These are phyloP conservation scores for Ornithorhynchus anatinus DNA, from an alignment of 2,113 vertebrate species.

Conservation along the genomic window DNA sequence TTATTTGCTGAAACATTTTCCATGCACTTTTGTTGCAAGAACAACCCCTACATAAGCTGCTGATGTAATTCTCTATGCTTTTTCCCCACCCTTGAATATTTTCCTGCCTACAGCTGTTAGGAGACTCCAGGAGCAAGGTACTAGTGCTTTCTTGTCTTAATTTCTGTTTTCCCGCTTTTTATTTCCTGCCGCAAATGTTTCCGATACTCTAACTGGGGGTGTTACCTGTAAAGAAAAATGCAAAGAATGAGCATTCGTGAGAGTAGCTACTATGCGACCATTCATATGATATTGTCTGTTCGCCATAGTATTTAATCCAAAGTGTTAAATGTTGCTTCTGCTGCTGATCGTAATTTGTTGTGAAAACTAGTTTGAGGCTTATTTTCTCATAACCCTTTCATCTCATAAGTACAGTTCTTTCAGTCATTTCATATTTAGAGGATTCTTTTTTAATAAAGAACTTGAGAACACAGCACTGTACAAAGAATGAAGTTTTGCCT, in stretches of 20 bases:
- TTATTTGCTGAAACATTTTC: slow-evolving; percentile 76
- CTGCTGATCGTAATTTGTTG: background rate
- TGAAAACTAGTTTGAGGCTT: background rate
- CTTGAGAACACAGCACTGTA: no score
- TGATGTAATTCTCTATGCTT: slow-evolving; percentile 88
- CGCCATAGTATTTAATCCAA: slow-evolving; percentile 16
- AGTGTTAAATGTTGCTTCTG: background rate
- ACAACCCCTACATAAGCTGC: slow-evolving; percentile 75
- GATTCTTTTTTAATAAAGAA: background rate
- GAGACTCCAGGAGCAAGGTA: slow-evolving; percentile 99
- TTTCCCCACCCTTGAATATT: slow-evolving; percentile 83
- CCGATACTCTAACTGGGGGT: slow-evolving; percentile 32
- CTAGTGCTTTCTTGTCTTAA: slow-evolving; percentile 75
- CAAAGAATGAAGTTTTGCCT: no score
- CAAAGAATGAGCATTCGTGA: slow-evolving; percentile 4
- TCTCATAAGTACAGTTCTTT: background rate
- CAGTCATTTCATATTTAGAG: slow-evolving; percentile 14
- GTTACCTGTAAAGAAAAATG: slow-evolving; percentile 12
- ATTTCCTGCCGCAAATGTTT: slow-evolving; percentile 61
- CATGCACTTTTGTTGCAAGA: slow-evolving; percentile 78
- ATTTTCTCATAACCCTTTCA: background rate
- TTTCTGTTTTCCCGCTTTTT: slow-evolving; percentile 67
- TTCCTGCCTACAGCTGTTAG: slow-evolving; percentile 93
- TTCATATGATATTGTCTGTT: background rate
- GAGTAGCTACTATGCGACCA: background rate